Evolutionary conservation across 2,888 invertebrate genomes (phyloP).

Genomic region (Drosophila sordidula): DNA sequence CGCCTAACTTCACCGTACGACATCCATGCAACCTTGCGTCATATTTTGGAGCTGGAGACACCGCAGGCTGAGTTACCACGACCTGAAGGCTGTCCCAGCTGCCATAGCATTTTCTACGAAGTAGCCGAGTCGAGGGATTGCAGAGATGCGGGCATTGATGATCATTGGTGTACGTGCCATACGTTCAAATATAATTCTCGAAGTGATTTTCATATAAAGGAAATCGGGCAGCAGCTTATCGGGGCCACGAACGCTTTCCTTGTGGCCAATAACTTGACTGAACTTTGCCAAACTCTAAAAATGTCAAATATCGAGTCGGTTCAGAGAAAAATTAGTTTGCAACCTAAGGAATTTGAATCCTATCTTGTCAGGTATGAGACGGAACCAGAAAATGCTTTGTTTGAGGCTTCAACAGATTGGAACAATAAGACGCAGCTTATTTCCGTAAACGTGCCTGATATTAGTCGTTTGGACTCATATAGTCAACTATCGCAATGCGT

Average conservation of each 20-base stretch:
- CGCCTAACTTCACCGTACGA: constrained; percentile 86
- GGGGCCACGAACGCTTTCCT: constrained; percentile 68
- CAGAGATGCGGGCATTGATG: constrained; percentile 88
- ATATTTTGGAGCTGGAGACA: constrained; percentile 51
- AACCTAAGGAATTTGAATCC: constrained; percentile 7
- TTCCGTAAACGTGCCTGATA: constrained; percentile 38
- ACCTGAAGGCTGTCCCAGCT: constrained; percentile 87
- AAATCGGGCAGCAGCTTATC: constrained; percentile 49
- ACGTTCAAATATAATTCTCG: background rate
- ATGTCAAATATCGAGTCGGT: constrained; percentile 41
- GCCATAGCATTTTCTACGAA: constrained; percentile 88
- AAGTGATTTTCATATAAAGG: constrained; percentile 7
- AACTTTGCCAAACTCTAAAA: constrained; percentile 53
- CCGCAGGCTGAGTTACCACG: constrained; percentile 30
- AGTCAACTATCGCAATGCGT: constrained; percentile 24
- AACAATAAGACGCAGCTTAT: constrained; percentile 21
- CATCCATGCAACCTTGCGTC: constrained; percentile 53
- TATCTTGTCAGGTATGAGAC: constrained; percentile 39
- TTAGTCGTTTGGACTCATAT: constrained; percentile 47
- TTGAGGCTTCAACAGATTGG: constrained; percentile 40
- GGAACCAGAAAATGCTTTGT: constrained; percentile 15
- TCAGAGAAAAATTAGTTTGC: constrained; percentile 16
- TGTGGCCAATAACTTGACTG: constrained; percentile 48
- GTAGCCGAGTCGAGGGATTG: constrained; percentile 88
- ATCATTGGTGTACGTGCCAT: constrained; percentile 91